These are phyloP conservation scores for Chrysolina americana DNA, from an alignment of 2,888 invertebrate genomes.

Conservation along the genomic window DNA sequence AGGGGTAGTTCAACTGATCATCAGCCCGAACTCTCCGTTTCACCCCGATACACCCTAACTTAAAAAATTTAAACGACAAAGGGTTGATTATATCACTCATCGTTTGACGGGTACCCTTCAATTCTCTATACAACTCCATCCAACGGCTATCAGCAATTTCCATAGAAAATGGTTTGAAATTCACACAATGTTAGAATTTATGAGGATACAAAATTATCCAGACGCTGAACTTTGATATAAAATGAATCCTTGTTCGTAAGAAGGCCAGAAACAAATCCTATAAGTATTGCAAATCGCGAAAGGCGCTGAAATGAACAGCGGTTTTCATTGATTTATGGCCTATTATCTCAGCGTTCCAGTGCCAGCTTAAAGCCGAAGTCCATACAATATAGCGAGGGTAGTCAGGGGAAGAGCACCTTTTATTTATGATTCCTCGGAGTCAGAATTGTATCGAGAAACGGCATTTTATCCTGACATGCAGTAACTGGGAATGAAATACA, in stretches of 20 bases:
- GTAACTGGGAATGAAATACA: no score
- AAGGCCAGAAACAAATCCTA: neutral
- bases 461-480: no score
- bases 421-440: neutral
- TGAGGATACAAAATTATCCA: neutral
- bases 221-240: neutral
- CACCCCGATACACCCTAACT: slow-evolving; percentile 4
- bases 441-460: neutral
- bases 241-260: neutral
- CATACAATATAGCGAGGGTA: neutral
- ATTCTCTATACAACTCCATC: neutral
- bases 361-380: slow-evolving; percentile 3
- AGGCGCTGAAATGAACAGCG: slow-evolving; percentile 9
- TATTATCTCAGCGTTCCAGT: slow-evolving; percentile 6
- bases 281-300: neutral
- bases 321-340: slow-evolving; percentile 10
- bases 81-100: slow-evolving; percentile 8
- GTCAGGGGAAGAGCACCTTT: neutral
- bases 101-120: slow-evolving; percentile 7
- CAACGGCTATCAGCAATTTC: neutral
- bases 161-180: neutral
- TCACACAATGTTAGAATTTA: no score
- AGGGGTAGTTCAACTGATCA: slow-evolving; percentile 8
- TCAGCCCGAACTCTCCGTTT: neutral
- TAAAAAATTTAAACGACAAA: neutral